These are phyloP conservation scores for Drosophila melanica DNA, from an alignment of 1,140 invertebrate genomes.

Conservation along the genomic window DNA sequence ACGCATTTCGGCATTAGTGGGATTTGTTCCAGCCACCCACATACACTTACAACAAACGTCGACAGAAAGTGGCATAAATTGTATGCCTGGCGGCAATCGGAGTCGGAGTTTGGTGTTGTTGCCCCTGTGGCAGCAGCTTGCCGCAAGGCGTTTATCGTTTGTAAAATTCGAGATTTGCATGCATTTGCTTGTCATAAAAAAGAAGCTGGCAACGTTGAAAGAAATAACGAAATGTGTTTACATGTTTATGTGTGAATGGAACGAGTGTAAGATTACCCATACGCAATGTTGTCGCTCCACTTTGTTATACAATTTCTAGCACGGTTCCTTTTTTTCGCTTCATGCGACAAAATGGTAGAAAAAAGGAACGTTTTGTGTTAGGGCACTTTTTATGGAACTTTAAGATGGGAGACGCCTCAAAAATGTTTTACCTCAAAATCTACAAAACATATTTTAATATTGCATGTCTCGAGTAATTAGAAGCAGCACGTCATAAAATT, in stretches of 20 bases:
- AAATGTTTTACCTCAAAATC: not conserved
- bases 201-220: constrained; percentile 33
- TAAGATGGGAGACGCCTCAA: constrained; percentile 9
- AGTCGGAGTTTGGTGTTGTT: not conserved
- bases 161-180: constrained; percentile 82
- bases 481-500: constrained; percentile 36
- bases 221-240: constrained; percentile 69
- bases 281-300: constrained; percentile 74
- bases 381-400: constrained; percentile 2
- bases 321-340: not conserved
- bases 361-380: constrained; percentile 4
- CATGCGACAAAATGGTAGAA: constrained; percentile 8
- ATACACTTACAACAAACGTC: constrained; percentile 25
- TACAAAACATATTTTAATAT: constrained; percentile 1
- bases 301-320: constrained; percentile 61
- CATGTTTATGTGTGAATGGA: constrained; percentile 67
- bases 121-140: constrained; percentile 57
- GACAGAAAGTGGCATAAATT: constrained; percentile 73
- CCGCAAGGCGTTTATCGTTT: constrained; percentile 81
- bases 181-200: constrained; percentile 81
- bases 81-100: constrained; percentile 34
- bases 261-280: constrained; percentile 74
- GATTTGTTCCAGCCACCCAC: constrained; percentile 52
- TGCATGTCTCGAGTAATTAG: constrained; percentile 42
- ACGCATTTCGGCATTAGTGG: constrained; percentile 75